Conservation (phyloP, 1,140 invertebrate species). For the Drosophila athabasca region DNA sequence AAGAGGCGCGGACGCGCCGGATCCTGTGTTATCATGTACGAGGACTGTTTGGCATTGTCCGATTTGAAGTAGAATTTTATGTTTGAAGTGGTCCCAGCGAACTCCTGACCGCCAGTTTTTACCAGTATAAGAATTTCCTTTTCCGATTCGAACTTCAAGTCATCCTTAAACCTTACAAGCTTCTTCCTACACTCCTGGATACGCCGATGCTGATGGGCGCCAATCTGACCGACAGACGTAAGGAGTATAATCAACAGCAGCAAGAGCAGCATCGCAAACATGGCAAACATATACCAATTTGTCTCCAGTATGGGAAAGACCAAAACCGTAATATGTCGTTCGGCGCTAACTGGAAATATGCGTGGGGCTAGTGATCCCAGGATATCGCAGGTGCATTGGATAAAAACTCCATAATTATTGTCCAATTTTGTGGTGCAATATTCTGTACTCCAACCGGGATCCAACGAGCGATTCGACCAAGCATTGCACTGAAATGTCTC, state of each 20-base stretch:
- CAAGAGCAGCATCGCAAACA: background rate
- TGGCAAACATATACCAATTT: background rate
- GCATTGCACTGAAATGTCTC: constrained; percentile 28
- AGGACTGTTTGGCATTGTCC: background rate
- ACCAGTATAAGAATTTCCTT: constrained; percentile 27
- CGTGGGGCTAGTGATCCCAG: constrained; percentile 28
- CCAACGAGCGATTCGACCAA: constrained; percentile 16
- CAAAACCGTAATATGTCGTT: background rate
- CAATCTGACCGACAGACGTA: background rate
- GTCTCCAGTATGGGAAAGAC: background rate
- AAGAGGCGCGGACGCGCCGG: constrained; percentile 13
- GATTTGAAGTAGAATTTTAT: constrained; percentile 42
- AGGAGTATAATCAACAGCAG: background rate
- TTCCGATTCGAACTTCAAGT: background rate
- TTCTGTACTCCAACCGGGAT: constrained; percentile 30
- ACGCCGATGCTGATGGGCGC: background rate
- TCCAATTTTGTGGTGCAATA: constrained; percentile 26
- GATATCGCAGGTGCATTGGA: constrained; percentile 25
- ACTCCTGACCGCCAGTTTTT: constrained; percentile 29
- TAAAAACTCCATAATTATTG: background rate
- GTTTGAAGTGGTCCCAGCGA: constrained; percentile 47
- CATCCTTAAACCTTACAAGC: too few species aligned
- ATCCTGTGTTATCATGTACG: constrained; percentile 36
- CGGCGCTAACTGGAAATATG: constrained; percentile 27
- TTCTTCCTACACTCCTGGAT: too few species aligned